Percentiles rank a stretch among this genome's conserved stretches.
Conservation (phyloP, 1,140 invertebrate genomes). For the Drosophila pachea region DNA sequence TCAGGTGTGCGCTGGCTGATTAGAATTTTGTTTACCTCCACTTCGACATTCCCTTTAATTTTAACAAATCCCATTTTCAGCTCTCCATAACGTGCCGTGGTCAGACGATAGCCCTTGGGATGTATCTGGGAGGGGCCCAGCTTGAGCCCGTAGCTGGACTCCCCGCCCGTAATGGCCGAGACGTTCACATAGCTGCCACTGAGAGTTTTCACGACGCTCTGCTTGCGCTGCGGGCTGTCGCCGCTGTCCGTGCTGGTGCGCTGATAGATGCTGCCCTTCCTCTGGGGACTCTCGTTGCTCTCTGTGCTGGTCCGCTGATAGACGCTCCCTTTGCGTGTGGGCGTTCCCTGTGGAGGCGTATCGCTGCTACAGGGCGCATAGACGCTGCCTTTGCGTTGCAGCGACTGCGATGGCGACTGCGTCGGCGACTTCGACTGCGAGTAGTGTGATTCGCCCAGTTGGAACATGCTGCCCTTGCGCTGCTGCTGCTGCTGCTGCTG, state of each 20-base stretch:
- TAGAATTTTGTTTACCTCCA: constrained; percentile 84
- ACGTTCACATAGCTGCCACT: constrained; percentile 61
- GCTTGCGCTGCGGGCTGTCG: constrained; percentile 64
- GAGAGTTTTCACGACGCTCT: constrained; percentile 63
- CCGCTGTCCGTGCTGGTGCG: constrained; percentile 42
- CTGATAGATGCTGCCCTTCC: constrained; percentile 71
- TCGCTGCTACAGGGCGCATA: constrained; percentile 60
- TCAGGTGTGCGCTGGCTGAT: no score
- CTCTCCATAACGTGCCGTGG: constrained; percentile 86
- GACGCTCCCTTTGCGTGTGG: constrained; percentile 67
- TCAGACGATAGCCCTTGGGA: constrained; percentile 85
- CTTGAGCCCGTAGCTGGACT: constrained; percentile 79
- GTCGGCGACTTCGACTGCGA: constrained; percentile 1
- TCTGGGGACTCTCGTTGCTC: constrained; percentile 35
- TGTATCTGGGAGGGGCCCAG: constrained; percentile 89
- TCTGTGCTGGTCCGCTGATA: constrained; percentile 51
- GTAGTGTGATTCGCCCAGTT: constrained; percentile 64
- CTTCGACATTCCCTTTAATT: constrained; percentile 94
- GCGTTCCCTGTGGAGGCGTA: constrained; percentile 52
- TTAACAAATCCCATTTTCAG: constrained; percentile 92
- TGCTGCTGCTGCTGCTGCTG: constrained; percentile 41
- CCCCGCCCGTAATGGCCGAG: constrained; percentile 59
- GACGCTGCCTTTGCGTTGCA: constrained; percentile 63
- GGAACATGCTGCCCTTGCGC: constrained; percentile 67
- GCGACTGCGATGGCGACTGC: constrained; percentile 15